Evolutionary conservation across 1,140 invertebrate genomes (phyloP).

Genomic region (Tribolium madens): DNA sequence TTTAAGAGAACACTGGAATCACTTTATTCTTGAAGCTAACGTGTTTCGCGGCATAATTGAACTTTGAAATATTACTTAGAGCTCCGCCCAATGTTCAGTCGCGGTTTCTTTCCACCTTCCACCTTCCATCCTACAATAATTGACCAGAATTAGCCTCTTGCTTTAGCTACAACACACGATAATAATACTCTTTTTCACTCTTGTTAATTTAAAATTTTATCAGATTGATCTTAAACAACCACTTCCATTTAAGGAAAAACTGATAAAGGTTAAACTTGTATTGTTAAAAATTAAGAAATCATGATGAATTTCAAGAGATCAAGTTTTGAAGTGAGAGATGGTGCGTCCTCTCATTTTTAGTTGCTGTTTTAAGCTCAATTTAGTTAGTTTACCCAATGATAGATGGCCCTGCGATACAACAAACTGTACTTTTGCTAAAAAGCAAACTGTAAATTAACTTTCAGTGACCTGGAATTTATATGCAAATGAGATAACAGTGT

Average conservation of each 20-base stretch:
- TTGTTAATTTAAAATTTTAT: not conserved
- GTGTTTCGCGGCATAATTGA: slow-evolving; percentile 58
- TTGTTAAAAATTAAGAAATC: not conserved
- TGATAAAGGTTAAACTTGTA: not conserved
- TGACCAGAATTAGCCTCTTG: slow-evolving; percentile 15
- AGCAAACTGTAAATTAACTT: no score
- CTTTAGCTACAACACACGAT: not conserved
- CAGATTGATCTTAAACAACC: not conserved
- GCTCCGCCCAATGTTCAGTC: slow-evolving; percentile 51
- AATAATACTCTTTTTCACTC: slow-evolving; percentile 5
- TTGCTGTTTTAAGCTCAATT: not conserved
- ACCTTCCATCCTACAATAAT: slow-evolving; percentile 55
- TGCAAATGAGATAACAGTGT: not conserved
- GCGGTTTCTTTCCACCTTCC: slow-evolving; percentile 53
- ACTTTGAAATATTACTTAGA: slow-evolving; percentile 58
- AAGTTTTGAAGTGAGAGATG: not conserved
- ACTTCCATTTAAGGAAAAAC: not conserved
- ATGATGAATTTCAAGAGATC: not conserved
- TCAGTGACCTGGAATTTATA: no score
- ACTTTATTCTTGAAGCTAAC: slow-evolving; percentile 51
- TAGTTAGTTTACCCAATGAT: not conserved
- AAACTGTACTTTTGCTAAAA: not conserved
- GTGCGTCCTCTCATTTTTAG: not conserved
- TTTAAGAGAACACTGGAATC: slow-evolving; percentile 52
- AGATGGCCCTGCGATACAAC: not conserved